These are phyloP conservation scores for Lordiphosa fenestrarum DNA, from an alignment of 2,888 invertebrate genomes.

Conservation along the genomic window DNA sequence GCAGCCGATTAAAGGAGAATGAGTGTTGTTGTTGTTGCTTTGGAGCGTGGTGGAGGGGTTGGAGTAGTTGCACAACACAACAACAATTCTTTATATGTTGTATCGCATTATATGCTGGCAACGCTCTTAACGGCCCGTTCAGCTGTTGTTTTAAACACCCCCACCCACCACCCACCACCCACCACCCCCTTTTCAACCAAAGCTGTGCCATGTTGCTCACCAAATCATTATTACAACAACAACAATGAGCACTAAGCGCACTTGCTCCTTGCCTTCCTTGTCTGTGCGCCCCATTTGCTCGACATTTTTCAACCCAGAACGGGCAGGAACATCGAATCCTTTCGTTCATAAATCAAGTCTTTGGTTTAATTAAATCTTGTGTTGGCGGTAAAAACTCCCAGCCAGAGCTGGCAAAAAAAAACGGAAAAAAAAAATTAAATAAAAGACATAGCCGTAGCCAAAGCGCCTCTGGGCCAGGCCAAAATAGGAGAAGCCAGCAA, in stretches of 20 bases:
- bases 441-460: constrained; percentile 16
- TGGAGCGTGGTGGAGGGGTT: too few species aligned
- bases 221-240: constrained; percentile 67
- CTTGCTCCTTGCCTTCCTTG: background rate
- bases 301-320: constrained; percentile 59
- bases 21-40: too few species aligned
- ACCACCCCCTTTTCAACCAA: background rate
- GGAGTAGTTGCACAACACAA: constrained; percentile 3
- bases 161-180: constrained; percentile 4
- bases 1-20: constrained; percentile 11
- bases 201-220: constrained; percentile 20
- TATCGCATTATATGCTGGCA: constrained; percentile 48
- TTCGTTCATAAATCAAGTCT: constrained; percentile 81
- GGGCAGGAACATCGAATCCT: constrained; percentile 68
- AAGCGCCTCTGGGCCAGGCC: constrained; percentile 31
- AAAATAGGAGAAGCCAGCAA: constrained; percentile 51
- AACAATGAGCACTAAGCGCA: constrained; percentile 40
- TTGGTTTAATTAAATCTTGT: constrained; percentile 81
- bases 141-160: constrained; percentile 51
- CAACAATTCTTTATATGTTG: constrained; percentile 65
- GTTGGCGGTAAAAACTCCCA: constrained; percentile 78
- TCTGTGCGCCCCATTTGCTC: constrained; percentile 54
- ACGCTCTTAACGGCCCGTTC: constrained; percentile 63
- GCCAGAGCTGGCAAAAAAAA: background rate
- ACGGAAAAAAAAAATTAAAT: constrained; percentile 8